Conservation (phyloP, 2,888 invertebrate genomes). For the Scelioninae gen. 1 region DNA sequence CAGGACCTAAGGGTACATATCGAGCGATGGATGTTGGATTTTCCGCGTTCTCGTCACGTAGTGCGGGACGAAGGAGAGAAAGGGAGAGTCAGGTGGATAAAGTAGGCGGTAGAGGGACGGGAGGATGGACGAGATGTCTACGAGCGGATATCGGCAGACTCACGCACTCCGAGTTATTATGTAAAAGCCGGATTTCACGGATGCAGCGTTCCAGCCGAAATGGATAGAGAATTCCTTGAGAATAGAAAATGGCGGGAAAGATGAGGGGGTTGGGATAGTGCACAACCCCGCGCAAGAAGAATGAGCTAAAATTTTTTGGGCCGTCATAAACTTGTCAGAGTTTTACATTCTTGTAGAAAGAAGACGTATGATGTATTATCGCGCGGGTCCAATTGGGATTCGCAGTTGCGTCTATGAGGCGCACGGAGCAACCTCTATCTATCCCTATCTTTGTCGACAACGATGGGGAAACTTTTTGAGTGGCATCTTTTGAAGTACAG, state of each 20-base stretch:
- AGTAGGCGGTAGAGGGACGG: slow-evolving; percentile 47
- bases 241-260: slow-evolving; percentile 39
- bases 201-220: slow-evolving; percentile 41
- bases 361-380: too few species aligned
- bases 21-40: slow-evolving; percentile 82
- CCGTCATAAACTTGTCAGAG: too few species aligned
- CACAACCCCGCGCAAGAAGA: too few species aligned
- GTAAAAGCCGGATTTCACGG: slow-evolving; percentile 70
- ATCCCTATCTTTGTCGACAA: too few species aligned
- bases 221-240: slow-evolving; percentile 38
- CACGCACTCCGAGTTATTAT: slow-evolving; percentile 73
- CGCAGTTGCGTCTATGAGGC: slow-evolving; percentile 30
- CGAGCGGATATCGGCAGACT: slow-evolving; percentile 63
- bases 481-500: slow-evolving; percentile 62
- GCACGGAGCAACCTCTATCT: slow-evolving; percentile 15
- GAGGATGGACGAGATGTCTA: slow-evolving; percentile 61
- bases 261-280: too few species aligned
- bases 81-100: slow-evolving; percentile 71
- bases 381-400: slow-evolving; percentile 54
- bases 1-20: slow-evolving; percentile 79
- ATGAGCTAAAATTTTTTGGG: too few species aligned
- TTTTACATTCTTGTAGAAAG: too few species aligned
- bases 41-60: slow-evolving; percentile 83
- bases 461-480: slow-evolving; percentile 47
- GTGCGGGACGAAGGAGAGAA: slow-evolving; percentile 69